phyloP scores from a whole-genome alignment of 2,797 vertebrate genomes.

The Gallinago nigripennis region DNA sequence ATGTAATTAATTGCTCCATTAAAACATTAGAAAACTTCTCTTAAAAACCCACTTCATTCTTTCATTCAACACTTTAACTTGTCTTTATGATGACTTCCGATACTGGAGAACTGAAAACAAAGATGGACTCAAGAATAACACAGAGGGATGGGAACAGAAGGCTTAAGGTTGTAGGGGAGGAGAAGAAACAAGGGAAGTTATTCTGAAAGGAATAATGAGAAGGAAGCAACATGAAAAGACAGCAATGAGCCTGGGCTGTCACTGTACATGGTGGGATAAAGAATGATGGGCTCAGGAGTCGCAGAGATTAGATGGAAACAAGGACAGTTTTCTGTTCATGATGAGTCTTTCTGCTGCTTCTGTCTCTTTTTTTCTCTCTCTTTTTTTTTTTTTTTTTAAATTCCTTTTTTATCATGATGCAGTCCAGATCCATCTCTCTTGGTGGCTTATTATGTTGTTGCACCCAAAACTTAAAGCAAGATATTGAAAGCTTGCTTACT shows the following conservation, averaged over 20 bases:
- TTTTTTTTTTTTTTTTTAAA: not conserved
- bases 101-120: not conserved
- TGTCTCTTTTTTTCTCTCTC: not conserved
- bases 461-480: not conserved
- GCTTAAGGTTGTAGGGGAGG: not conserved
- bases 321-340: not conserved
- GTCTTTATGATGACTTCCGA: not conserved
- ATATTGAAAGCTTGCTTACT: not conserved
- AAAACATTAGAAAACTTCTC: not conserved
- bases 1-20: not conserved
- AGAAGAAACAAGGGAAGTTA: not conserved
- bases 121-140: not conserved
- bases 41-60: not conserved
- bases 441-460: not conserved
- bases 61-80: not conserved
- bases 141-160: not conserved
- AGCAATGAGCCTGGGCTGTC: not conserved
- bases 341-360: not conserved
- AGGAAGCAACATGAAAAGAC: not conserved
- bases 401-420: not conserved
- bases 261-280: not conserved
- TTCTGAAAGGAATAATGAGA: not conserved
- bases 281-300: not conserved
- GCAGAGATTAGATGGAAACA: not conserved
- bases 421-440: not conserved